These are phyloP conservation scores for Drosophila fuyamai DNA, from an alignment of 1,140 invertebrate genomes.

Conservation along the genomic window DNA sequence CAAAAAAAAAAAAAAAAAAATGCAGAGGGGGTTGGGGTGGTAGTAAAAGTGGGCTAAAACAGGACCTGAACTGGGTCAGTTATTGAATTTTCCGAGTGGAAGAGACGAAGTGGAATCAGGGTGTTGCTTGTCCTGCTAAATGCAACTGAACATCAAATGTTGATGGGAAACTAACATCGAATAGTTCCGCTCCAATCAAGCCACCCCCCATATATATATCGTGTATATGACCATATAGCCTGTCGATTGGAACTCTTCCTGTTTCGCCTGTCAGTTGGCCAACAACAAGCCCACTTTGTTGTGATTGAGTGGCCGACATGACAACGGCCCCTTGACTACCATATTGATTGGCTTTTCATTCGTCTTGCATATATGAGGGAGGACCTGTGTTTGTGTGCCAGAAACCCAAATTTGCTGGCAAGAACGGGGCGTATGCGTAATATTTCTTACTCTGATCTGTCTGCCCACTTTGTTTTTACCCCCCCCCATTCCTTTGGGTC, in stretches of 20 bases:
- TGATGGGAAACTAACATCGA: slow-evolving; percentile 28
- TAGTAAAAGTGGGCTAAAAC: slow-evolving; percentile 1
- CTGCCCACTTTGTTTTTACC: neutral
- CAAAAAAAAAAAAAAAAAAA: slow-evolving; percentile 11
- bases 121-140: slow-evolving; percentile 23
- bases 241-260: slow-evolving; percentile 38
- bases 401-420: slow-evolving; percentile 63
- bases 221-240: neutral
- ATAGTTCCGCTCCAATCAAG: slow-evolving; percentile 14
- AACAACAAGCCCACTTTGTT: slow-evolving; percentile 23
- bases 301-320: slow-evolving; percentile 53
- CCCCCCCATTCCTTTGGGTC: neutral
- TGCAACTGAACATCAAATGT: slow-evolving; percentile 37
- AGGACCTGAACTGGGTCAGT: slow-evolving; percentile 77
- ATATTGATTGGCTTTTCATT: slow-evolving; percentile 69
- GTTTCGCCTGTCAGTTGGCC: slow-evolving; percentile 31
- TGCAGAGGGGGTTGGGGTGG: neutral
- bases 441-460: slow-evolving; percentile 49
- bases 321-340: slow-evolving; percentile 64
- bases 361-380: slow-evolving; percentile 13
- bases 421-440: slow-evolving; percentile 61
- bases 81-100: slow-evolving; percentile 73
- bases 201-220: slow-evolving; percentile 1
- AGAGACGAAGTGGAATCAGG: slow-evolving; percentile 7
- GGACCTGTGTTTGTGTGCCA: slow-evolving; percentile 43